phyloP scores from a whole-genome alignment of 2,888 invertebrate genomes.

The Hylaea fasciaria region DNA sequence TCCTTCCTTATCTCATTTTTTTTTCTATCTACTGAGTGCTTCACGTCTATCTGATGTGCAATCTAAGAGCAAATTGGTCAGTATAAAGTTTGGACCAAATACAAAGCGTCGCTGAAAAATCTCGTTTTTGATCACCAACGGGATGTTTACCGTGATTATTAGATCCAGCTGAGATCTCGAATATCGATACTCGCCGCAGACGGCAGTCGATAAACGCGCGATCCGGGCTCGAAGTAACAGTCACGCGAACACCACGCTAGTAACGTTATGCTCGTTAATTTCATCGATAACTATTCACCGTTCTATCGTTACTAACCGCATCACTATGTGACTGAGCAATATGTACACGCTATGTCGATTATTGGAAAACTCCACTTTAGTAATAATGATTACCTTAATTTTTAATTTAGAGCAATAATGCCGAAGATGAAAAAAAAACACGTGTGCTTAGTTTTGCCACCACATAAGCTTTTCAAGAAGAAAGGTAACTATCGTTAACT shows the following conservation, averaged over 20 bases:
- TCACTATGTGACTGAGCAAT: slow-evolving; percentile 66
- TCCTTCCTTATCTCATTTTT: slow-evolving; percentile 43
- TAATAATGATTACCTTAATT: slow-evolving; percentile 34
- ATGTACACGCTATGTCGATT: slow-evolving; percentile 63
- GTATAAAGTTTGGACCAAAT: slow-evolving; percentile 71
- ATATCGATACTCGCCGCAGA: neutral
- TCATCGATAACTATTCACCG: slow-evolving; percentile 37
- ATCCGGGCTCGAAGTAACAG: neutral
- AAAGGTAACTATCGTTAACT: slow-evolving; percentile 34
- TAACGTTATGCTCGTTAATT: slow-evolving; percentile 22
- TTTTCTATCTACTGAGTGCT: slow-evolving; percentile 71
- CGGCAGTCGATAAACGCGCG: neutral
- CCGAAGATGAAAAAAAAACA: slow-evolving; percentile 60
- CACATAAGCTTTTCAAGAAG: slow-evolving; percentile 47
- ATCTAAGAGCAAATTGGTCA: slow-evolving; percentile 76
- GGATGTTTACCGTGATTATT: slow-evolving; percentile 35
- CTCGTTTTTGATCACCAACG: slow-evolving; percentile 21
- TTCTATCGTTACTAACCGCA: slow-evolving; percentile 45
- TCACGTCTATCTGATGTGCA: slow-evolving; percentile 72
- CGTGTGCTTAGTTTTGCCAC: slow-evolving; percentile 69
- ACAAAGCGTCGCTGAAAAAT: slow-evolving; percentile 61
- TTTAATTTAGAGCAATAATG: slow-evolving; percentile 63
- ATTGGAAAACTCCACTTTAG: slow-evolving; percentile 50
- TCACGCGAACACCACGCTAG: slow-evolving; percentile 19
- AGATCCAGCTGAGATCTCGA: neutral